Base-by-base conservation (phyloP, 2,888 invertebrate genomes). In the Caradrina clavipalpis region DNA sequence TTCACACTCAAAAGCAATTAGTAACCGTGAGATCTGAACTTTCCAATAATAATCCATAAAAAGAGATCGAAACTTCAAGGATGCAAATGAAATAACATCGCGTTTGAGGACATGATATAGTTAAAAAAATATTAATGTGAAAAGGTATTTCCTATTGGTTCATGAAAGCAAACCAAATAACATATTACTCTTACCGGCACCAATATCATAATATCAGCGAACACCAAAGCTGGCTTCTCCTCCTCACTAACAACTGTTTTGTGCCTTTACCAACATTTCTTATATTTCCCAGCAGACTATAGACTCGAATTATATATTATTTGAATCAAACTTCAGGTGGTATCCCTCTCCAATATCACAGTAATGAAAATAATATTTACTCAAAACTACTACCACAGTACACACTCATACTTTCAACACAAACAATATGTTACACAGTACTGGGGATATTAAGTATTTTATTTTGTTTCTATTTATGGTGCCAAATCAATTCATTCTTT, bases 61-160 rank as follows among this genome's bases (percentile, higher is more conserved):
- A 89, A 86, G 80, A 87, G 84, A 89, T 90, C 87, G 76, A 87
- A 87, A 89, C 88, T 91, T 93, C 88, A 91, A 92, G 93, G 92
- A 95, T 94, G 95, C 94, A 93, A 93, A 94, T 94, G 92, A 95
- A 92, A 94, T 84, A 93, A 92, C 88, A 90, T 87, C 93, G 94
- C 93, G 92, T 88, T 94, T 90, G 92, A 95, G 95, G 95, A 96
- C 96, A 96, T 96, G 96, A 95, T 93, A 96, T 95, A 95, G 95
- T 95, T 94, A 94, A 95, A 95, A 94, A 95, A 94, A 94, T 93
- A 94, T 94, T 95, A 92, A 94, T 90, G 91, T 95, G 96, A 96
- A 96, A 96, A 96, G 96, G 96, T 96, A 96, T 95, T 93, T 94
- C 93, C 94, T 93, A 93, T 94, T 95, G 94, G 94, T 94, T 93